A percentile compares a stretch with the other conserved stretches of the same genome.
Evolutionary conservation across 2,888 invertebrate species (phyloP).

Genomic region (Nebria brevicollis): DNA sequence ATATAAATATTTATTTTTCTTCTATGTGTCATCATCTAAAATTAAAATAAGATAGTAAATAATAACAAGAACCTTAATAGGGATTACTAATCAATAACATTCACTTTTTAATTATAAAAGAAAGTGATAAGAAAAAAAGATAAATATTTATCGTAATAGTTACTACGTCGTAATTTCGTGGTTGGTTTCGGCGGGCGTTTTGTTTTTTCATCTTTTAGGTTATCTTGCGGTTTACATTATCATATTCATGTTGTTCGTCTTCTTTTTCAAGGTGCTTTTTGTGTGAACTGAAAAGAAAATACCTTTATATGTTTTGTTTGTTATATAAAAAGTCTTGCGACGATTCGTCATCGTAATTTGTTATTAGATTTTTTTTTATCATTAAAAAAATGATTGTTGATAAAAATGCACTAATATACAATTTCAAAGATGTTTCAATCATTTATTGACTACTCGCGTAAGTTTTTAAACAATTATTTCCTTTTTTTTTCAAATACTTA

Average conservation of each 20-base stretch:
- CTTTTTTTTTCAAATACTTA: neutral
- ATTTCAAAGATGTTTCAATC: neutral
- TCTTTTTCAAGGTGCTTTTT: neutral
- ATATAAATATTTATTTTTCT: too few relatives aligned
- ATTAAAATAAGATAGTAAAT: neutral
- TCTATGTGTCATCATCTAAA: neutral
- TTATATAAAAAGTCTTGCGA: neutral
- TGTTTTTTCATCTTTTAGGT: conserved; percentile 1
- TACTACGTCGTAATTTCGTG: neutral
- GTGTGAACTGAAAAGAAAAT: neutral
- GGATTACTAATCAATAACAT: neutral
- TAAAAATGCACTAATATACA: neutral
- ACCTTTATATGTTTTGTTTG: neutral
- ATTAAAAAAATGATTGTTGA: neutral
- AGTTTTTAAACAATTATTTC: neutral
- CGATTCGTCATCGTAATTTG: neutral
- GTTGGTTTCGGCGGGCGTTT: neutral
- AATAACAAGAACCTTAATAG: neutral
- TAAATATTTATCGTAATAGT: neutral
- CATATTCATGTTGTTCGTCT: neutral
- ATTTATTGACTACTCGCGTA: neutral
- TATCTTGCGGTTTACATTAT: neutral
- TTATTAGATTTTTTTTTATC: neutral
- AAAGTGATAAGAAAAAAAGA: neutral
- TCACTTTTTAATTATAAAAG: neutral